Conservation (phyloP, 2,888 invertebrate species). For the Phyllotreta cruciferae region DNA sequence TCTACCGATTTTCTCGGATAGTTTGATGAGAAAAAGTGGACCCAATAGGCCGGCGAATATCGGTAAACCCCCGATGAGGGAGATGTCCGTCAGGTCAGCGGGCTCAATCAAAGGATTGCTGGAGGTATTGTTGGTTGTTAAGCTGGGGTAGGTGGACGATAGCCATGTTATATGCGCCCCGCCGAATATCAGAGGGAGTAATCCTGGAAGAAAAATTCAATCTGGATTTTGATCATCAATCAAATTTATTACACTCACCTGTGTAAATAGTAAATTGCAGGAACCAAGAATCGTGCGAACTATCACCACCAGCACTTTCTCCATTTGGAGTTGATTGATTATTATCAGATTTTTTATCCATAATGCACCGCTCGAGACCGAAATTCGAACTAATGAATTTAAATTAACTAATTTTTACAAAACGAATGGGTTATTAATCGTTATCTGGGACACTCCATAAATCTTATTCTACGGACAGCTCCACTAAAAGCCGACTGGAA, state of each 20-base stretch:
- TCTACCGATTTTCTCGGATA: slow-evolving; percentile 12
- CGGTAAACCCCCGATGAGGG: slow-evolving; percentile 4
- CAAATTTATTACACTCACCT: neutral
- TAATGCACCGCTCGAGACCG: too few species aligned
- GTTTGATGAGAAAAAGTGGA: neutral
- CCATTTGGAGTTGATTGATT: too few species aligned
- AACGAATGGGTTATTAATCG: too few species aligned
- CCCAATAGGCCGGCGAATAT: neutral
- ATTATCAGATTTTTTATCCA: too few species aligned
- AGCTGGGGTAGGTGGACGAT: slow-evolving; percentile 4
- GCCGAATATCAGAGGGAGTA: slow-evolving; percentile 3
- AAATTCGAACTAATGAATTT: too few species aligned
- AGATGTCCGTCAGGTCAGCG: slow-evolving; percentile 1
- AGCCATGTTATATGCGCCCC: slow-evolving; percentile 9
- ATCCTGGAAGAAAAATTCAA: slow-evolving; percentile 4
- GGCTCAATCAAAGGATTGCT: slow-evolving; percentile 3
- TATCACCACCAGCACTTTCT: too few species aligned
- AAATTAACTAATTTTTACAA: too few species aligned
- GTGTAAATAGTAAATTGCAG: neutral
- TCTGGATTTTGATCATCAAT: neutral
- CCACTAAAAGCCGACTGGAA: too few species aligned
- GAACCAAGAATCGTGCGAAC: too few species aligned
- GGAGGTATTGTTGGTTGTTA: slow-evolving; percentile 4
- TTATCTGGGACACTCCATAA: too few species aligned
- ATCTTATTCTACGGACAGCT: too few species aligned